These are phyloP conservation scores for Plutomurus gul DNA, from an alignment of 1,140 invertebrate genomes.

Conservation along the genomic window DNA sequence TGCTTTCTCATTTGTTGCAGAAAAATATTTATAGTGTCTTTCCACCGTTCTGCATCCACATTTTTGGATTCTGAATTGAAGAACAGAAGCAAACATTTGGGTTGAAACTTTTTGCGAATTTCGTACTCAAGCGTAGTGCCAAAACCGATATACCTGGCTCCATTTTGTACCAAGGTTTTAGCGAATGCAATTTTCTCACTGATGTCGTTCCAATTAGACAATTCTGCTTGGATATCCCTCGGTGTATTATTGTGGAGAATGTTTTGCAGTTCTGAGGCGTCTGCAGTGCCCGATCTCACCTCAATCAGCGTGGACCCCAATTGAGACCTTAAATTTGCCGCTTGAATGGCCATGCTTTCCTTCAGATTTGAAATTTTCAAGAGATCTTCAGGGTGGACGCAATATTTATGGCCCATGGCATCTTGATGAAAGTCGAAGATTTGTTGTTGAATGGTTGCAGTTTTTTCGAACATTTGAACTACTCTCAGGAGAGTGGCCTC, in stretches of 20 bases:
- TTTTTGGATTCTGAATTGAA: neutral
- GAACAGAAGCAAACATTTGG: conserved; percentile 12
- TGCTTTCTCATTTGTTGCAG: neutral
- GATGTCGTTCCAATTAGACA: neutral
- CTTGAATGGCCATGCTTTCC: neutral
- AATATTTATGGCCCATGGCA: neutral
- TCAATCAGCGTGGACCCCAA: neutral
- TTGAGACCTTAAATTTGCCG: neutral
- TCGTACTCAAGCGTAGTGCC: neutral
- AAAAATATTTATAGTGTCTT: neutral
- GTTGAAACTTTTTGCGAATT: neutral
- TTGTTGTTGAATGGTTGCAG: neutral
- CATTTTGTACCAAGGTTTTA: neutral
- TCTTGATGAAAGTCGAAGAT: conserved; percentile 35
- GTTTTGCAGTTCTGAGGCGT: neutral
- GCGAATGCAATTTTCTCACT: neutral
- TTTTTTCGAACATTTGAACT: conserved; percentile 31
- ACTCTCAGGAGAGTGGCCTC: neutral
- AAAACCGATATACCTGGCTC: neutral
- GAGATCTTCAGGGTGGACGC: neutral
- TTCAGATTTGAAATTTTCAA: neutral
- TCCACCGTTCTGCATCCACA: neutral
- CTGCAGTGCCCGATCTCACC: conserved; percentile 19
- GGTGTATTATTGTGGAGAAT: neutral
- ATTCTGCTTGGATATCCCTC: neutral